Base-by-base conservation (phyloP, 2,113 vertebrate species). In the Nothoprocta perdicaria region DNA sequence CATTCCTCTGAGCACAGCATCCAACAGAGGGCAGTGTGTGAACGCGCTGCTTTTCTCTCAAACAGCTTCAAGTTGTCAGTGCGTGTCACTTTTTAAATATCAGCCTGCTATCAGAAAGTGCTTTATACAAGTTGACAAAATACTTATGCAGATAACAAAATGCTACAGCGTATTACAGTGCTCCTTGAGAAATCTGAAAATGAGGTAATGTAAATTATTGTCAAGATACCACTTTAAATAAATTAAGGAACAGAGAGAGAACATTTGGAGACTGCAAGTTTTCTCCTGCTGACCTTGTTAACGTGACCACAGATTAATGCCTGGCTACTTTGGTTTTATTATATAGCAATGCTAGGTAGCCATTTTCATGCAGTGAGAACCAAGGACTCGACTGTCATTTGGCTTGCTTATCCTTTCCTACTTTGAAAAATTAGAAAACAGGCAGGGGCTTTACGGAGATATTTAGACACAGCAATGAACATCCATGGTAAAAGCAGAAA, bases 1-100 rank as follows among this genome's bases (percentile, higher is more conserved):
- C 19, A 61, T 38, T 69, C n/a, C 55, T 90, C 41, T 14, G 75
- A 89, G 26, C 57, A 55, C 38, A 50, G 7, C 8, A 31, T 50
- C 90, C 86, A 69, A 63, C 24, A 93, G 89, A 93, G 93, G 93
- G 89, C 81, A 93, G 84, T 41, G 85, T 61, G n/a, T 0, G 12
- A 80, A 50, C 55, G 17, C n/a, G 3, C 21, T 31, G 72, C 29
- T 45, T 52, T 23, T 31, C 40, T 24, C 27, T 14, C 41, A 6
- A 29, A n/a, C 66, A 50, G 45, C 67, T 57, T n/a, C 14, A 12
- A 14, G 53, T 10, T n/a, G 80, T 29, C 89, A 12, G 0, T 0
- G 52, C 10, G 3, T 1, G 16, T 13, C 52, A 55, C 4, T 26
- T 73, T 41, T 33, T 9, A 13, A 24, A 0, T 15, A 80, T 1